A percentile compares a stretch with the other conserved stretches of the same genome.
phyloP scores from a whole-genome alignment of 2,797 vertebrate species.

The Myripristis murdjan region DNA sequence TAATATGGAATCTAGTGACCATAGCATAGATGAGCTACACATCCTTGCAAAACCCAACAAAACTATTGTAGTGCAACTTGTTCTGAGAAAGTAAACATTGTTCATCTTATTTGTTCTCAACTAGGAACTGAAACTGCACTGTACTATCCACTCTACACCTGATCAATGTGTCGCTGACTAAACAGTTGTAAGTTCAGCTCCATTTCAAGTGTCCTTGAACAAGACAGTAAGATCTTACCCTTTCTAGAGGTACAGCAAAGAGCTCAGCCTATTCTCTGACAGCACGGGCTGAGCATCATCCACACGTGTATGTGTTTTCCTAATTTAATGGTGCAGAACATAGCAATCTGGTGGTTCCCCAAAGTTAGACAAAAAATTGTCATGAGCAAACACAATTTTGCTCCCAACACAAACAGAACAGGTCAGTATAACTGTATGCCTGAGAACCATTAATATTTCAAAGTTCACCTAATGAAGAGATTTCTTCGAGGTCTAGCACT shows the following conservation, averaged over 20 bases:
- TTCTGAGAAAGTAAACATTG: too few species aligned
- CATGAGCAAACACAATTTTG: too few species aligned
- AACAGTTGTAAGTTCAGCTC: not conserved
- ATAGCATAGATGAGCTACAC: not conserved
- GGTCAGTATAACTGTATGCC: conserved; percentile 28
- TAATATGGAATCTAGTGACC: conserved; percentile 9
- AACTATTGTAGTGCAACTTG: not conserved
- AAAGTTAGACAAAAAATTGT: not conserved
- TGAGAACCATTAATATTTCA: conserved; percentile 44
- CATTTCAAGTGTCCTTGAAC: not conserved
- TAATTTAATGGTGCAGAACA: not conserved
- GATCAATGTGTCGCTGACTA: not conserved
- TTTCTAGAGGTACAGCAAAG: not conserved
- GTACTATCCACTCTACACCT: too few species aligned
- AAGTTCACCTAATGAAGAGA: conserved; percentile 59
- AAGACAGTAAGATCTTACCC: not conserved
- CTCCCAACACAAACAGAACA: conserved; percentile 20
- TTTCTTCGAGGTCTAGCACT: conserved; percentile 48
- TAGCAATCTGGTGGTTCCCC: not conserved
- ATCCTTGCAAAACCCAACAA: not conserved
- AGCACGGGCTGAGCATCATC: not conserved
- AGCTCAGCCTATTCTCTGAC: not conserved
- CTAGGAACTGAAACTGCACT: too few species aligned
- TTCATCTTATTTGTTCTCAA: not conserved
- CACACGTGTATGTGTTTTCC: not conserved